phyloP scores from a whole-genome alignment of 2,797 vertebrate species.

The Muscicapa striata region DNA sequence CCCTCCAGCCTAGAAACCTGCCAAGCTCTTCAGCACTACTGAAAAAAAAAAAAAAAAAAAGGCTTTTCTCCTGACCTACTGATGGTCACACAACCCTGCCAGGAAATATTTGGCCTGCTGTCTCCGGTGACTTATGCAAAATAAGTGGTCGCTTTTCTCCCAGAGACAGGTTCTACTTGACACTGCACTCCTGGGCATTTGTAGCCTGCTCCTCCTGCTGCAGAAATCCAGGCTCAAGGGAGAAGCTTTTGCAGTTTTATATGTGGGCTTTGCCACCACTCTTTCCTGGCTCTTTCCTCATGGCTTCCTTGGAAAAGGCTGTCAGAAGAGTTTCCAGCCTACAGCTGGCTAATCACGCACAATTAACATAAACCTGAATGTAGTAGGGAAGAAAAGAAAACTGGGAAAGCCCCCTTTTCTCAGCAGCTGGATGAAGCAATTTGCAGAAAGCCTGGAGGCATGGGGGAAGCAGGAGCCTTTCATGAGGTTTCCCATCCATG shows the following conservation, averaged over 20 bases:
- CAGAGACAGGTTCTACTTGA: background rate
- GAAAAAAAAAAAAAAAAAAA: background rate
- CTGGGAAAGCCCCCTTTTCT: conserved; percentile 63
- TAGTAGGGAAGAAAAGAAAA: background rate
- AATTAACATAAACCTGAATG: conserved; percentile 43
- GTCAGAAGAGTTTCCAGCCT: conserved; percentile 40
- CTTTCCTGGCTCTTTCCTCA: background rate
- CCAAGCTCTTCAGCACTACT: background rate
- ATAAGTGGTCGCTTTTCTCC: background rate
- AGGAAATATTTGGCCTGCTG: background rate
- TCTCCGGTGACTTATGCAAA: background rate
- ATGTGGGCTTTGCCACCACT: background rate
- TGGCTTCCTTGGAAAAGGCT: background rate
- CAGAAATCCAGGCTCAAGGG: background rate
- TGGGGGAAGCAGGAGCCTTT: background rate
- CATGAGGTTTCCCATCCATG: background rate
- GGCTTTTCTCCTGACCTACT: background rate
- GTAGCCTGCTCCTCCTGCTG: background rate
- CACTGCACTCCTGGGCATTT: background rate
- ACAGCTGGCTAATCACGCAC: background rate
- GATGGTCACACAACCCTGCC: background rate
- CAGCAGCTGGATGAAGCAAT: conserved; percentile 42
- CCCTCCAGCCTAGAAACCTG: conserved; percentile 15
- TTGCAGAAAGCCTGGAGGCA: background rate
- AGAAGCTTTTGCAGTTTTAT: background rate